Evolutionary conservation across 1,140 invertebrate genomes (phyloP), one percentile per base, ranked within the genome.

Genomic region (Calliphora vicina): DNA sequence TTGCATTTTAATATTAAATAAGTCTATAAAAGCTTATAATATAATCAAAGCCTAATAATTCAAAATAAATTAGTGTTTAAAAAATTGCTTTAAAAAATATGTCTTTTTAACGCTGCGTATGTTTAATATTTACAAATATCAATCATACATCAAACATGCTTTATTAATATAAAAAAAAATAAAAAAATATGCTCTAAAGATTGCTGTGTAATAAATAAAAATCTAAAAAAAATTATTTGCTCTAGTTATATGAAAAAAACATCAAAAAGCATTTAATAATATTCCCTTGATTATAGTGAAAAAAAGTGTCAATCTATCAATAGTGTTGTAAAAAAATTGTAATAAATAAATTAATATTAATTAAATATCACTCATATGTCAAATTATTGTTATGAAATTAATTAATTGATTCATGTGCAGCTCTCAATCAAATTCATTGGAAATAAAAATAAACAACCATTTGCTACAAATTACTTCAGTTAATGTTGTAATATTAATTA

Each of bases 361-460:
- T 67, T 67, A 67, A 67, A 67, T 67, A 67, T 67, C 61, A 23
- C n/a, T 67, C 61, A 67, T 67, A 67, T 25, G 61, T n/a, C 50
- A 57, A 57, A 57, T 57, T 57, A 17, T n/a, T 15, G 6, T 57
- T 17, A 17, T 57, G 50, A 17, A 15, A 57, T 57, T n/a, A 57
- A 57, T 57, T 17, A 57, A 57, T 17, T 57, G 5, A 57, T 57
- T n/a, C 50, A 57, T 57, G n/a, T 17, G n/a, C n/a, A 57, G 50
- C n/a, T 57, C n/a, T n/a, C 13, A 57, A 17, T 57, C 50, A 57
- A 57, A 57, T 57, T 4, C 45, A 13, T 1, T 6, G 17, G 2
- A 57, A 17, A 57, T 17, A 57, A 57, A 57, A n/a, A 57, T 57
- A 57, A 57, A 57, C 17, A 57, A 57, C 15, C n/a, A 57, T n/a